phyloP scores from a whole-genome alignment of 2,113 vertebrate species.

The Maccullochella peelii region DNA sequence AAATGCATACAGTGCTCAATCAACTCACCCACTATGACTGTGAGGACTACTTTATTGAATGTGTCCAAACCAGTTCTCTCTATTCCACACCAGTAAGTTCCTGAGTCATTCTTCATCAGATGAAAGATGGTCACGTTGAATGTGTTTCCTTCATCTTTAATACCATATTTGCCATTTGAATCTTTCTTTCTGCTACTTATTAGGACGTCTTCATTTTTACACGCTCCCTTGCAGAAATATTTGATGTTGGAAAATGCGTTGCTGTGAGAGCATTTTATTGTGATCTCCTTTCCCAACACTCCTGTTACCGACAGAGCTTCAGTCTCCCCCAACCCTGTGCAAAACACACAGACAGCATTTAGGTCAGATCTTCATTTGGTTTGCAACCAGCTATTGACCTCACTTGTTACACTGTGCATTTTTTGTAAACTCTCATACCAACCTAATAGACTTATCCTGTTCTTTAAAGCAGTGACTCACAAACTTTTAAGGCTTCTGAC shows the following conservation, averaged over 20 bases:
- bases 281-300: background rate
- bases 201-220: conserved; percentile 25
- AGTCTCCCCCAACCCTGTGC: conserved; percentile 38
- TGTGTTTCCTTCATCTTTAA: conserved; percentile 55
- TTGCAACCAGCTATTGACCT: background rate
- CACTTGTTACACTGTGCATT: background rate
- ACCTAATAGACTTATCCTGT: background rate
- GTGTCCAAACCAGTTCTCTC: conserved; percentile 28
- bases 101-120: conserved; percentile 46
- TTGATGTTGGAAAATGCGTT: conserved; percentile 47
- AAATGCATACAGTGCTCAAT: background rate
- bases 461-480: background rate
- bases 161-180: conserved; percentile 25
- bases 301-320: conserved; percentile 19
- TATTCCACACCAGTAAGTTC: conserved; percentile 67
- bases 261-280: conserved; percentile 43
- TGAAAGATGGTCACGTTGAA: conserved; percentile 59
- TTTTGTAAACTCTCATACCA: background rate
- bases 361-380: background rate
- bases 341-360: conserved; percentile 40
- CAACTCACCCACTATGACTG: conserved; percentile 62
- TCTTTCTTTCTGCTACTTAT: background rate
- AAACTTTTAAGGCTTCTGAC: background rate
- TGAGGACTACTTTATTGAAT: conserved; percentile 30
- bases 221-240: conserved; percentile 67